These are phyloP conservation scores for Phytoseiulus persimilis DNA, from an alignment of 2,888 invertebrate species.

Conservation along the genomic window DNA sequence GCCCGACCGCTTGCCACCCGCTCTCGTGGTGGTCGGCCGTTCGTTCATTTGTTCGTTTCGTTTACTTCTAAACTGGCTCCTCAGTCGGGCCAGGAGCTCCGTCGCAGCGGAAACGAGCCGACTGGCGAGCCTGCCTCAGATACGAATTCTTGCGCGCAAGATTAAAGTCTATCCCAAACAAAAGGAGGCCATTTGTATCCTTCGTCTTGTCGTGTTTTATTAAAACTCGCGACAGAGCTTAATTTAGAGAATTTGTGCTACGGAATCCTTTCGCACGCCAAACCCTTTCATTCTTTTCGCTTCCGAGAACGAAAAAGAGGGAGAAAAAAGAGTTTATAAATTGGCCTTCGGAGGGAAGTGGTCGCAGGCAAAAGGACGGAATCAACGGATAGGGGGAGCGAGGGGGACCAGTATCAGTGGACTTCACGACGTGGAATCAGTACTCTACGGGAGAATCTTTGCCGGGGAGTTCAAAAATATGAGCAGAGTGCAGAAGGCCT, in stretches of 20 bases:
- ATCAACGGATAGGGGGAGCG: neutral
- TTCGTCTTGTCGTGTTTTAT: constrained; percentile 5
- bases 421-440: neutral
- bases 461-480: too few relatives aligned
- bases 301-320: neutral
- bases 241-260: neutral
- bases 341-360: neutral
- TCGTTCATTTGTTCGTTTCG: neutral
- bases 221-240: constrained; percentile 5
- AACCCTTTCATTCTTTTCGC: constrained; percentile 5
- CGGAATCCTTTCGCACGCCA: neutral
- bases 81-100: neutral
- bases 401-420: neutral
- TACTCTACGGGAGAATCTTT: neutral
- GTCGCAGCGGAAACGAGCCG: neutral
- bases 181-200: constrained; percentile 5
- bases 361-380: neutral
- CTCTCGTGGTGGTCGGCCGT: neutral
- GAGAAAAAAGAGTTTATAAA: neutral
- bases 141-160: neutral
- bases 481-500: too few relatives aligned
- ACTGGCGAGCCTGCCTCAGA: neutral
- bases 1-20: neutral
- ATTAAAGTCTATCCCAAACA: constrained; percentile 5
- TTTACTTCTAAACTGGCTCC: neutral